Percentiles rank a stretch among this genome's conserved stretches.
Conservation (phyloP, 23 tunicate genomes). For the Trididemnum nubilum region DNA sequence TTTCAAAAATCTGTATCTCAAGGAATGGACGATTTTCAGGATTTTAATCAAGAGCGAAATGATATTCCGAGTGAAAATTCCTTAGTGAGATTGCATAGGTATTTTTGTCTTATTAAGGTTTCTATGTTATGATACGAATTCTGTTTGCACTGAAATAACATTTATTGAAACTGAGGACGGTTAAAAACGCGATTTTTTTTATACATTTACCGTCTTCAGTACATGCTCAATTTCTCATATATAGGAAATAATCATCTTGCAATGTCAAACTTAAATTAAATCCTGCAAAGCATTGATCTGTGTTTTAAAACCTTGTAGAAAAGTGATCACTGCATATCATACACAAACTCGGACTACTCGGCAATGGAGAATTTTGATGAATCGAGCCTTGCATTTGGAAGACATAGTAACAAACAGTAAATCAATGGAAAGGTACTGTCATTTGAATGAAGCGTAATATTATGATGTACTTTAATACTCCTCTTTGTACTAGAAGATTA, state of each 20-base stretch:
- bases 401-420: conserved; percentile 23
- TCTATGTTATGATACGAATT: too few species aligned
- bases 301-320: conserved; percentile 8
- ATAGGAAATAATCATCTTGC: too few species aligned
- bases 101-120: background rate
- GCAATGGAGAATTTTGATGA: conserved; percentile 87
- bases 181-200: too few species aligned
- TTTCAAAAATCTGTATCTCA: conserved; percentile 64
- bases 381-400: conserved; percentile 73
- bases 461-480: too few species aligned
- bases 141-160: too few species aligned
- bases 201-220: too few species aligned
- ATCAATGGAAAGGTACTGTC: conserved; percentile 15
- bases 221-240: too few species aligned
- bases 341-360: conserved; percentile 70
- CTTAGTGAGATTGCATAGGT: conserved; percentile 67
- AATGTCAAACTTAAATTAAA: background rate
- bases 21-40: conserved; percentile 84
- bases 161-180: too few species aligned
- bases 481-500: too few species aligned
- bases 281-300: background rate
- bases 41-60: conserved; percentile 53
- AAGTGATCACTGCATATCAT: conserved; percentile 68
- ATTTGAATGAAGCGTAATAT: too few species aligned
- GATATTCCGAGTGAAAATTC: conserved; percentile 54